phyloP scores from a whole-genome alignment of 1,140 invertebrate species.

The Drosophila mojavensis region DNA sequence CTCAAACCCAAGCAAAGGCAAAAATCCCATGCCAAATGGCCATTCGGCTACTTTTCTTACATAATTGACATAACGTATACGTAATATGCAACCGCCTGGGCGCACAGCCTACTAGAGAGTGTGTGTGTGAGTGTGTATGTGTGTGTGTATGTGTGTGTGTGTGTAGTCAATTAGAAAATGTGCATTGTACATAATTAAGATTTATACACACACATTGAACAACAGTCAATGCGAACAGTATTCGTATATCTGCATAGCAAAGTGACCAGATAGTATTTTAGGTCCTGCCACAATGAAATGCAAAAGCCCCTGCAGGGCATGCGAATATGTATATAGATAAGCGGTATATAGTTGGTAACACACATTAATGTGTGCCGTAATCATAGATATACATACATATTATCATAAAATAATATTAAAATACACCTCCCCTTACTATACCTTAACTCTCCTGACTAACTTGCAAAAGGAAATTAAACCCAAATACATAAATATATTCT shows the following conservation, averaged over 20 bases:
- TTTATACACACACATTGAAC: constrained; percentile 68
- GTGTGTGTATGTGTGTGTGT: constrained; percentile 21
- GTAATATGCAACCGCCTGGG: constrained; percentile 59
- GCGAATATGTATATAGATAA: too few relatives aligned
- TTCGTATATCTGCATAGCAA: constrained; percentile 37
- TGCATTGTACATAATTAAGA: constrained; percentile 81
- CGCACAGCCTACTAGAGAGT: neutral
- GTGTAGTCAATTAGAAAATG: constrained; percentile 79
- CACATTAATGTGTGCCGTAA: neutral
- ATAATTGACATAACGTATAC: constrained; percentile 77
- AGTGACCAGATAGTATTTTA: constrained; percentile 30
- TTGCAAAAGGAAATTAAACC: too few relatives aligned
- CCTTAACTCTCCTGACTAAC: too few relatives aligned
- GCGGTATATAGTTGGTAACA: neutral
- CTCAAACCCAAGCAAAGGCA: constrained; percentile 8
- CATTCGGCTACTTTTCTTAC: constrained; percentile 72
- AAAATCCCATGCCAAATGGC: constrained; percentile 47
- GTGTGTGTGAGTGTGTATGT: constrained; percentile 7
- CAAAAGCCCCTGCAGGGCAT: constrained; percentile 19
- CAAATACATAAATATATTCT: too few relatives aligned
- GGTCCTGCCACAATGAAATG: constrained; percentile 16
- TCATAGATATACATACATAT: too few relatives aligned
- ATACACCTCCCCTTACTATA: too few relatives aligned
- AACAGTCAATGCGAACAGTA: constrained; percentile 69
- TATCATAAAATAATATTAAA: too few relatives aligned